A percentile compares a stretch with the other conserved stretches of the same genome.
Evolutionary conservation across 2,113 vertebrate genomes (phyloP).

Genomic region (Hippocampus barbouri): DNA sequence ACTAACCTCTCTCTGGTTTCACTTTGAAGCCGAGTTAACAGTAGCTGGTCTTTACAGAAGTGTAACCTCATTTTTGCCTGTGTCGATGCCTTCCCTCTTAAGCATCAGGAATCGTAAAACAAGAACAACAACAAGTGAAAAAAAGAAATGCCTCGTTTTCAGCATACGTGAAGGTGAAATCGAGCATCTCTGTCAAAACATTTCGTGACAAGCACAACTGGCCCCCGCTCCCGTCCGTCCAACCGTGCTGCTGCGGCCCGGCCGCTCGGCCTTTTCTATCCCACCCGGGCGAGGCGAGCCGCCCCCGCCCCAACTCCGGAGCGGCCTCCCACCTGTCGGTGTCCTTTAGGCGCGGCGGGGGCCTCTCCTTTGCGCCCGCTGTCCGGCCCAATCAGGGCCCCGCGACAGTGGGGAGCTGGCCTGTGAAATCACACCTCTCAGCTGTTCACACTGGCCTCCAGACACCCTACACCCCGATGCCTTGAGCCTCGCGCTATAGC

Average conservation of each 20-base stretch:
- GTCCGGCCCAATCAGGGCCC: slow-evolving; percentile 89
- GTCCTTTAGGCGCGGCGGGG: slow-evolving; percentile 85
- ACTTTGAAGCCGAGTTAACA: background rate
- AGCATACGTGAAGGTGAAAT: background rate
- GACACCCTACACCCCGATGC: slow-evolving; percentile 74
- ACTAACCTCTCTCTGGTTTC: slow-evolving; percentile 14
- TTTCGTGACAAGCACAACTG: background rate
- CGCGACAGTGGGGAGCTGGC: slow-evolving; percentile 84
- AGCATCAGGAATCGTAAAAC: background rate
- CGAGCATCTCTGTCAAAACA: background rate
- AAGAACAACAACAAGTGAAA: background rate
- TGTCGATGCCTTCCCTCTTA: background rate
- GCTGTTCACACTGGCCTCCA: slow-evolving; percentile 82
- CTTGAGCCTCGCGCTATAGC: slow-evolving; percentile 13
- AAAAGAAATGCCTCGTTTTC: background rate
- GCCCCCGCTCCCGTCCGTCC: slow-evolving; percentile 10
- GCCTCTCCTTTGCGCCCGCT: slow-evolving; percentile 82
- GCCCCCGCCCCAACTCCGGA: slow-evolving; percentile 64
- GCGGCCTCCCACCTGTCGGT: slow-evolving; percentile 85
- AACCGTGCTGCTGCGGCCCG: slow-evolving; percentile 66
- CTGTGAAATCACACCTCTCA: slow-evolving; percentile 90
- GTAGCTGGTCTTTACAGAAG: background rate
- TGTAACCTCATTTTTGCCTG: background rate
- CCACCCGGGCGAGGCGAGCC: slow-evolving; percentile 40
- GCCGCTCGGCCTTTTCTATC: slow-evolving; percentile 83